Base-by-base conservation (phyloP, 1,140 invertebrate genomes). In the Penaeus chinensis region DNA sequence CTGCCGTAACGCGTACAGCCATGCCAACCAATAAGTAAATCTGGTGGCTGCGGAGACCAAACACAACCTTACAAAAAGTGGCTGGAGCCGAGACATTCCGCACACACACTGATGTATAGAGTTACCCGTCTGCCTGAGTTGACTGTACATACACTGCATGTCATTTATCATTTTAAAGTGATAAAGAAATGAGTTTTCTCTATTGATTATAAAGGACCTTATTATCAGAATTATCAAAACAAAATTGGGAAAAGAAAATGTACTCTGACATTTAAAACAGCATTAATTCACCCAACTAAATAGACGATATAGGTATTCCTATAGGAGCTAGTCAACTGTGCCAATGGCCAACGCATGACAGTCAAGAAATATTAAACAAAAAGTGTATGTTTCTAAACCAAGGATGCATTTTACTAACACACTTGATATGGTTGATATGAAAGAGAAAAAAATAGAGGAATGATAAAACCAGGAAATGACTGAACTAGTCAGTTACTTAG, bases 271-370 rank as follows among this genome's bases (percentile, higher is more conserved):
- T 13, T 54, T 54, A 16, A 54, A 54, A 54, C 11, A 54, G 54
- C 54, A 54, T 4, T 54, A 54, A 54, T 54, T 54, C 54, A 54
- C 54, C 54, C 54, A 16, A 54, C 54, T 62, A 65, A 65, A 61
- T 61, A 82, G 63, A 82, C 80, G 27, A 65, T 66, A 32, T 82
- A 82, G 77, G 77, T 20, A 87, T 82, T 66, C 27, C 71, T 82
- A 77, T 81, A 83, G 71, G 80, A 87, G 80, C 86, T 87, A 87
- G 86, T 87, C 86, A 82, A n/a, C 27, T 83, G 86, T 87, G 86
- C 86, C 86, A 87, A 82, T 77, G 85, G 85, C 85, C 83, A 37
- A 42, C 82, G 71, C 66, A 65, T 62, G 61, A 32, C 61, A 32
- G 62, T 63, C 47, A 79, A 85, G 24, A 77, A 85, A 62, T 61